Percentiles rank a stretch among this genome's conserved stretches.
phyloP scores from a whole-genome alignment of 2,888 invertebrate species.

The Melieria picta region DNA sequence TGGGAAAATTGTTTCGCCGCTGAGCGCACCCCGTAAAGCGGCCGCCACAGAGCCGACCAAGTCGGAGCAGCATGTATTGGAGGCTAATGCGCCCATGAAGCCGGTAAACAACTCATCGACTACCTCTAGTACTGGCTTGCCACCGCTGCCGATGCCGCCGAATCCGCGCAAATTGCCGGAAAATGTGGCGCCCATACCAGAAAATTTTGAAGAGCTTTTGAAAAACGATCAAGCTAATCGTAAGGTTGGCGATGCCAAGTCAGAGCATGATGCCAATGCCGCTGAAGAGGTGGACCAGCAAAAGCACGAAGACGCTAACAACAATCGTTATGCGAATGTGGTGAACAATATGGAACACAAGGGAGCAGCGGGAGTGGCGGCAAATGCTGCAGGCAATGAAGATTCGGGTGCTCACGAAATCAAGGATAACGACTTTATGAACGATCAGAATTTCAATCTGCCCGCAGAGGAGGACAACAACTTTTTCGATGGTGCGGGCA shows the following conservation, averaged over 20 bases:
- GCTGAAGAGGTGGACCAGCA: constrained; percentile 51
- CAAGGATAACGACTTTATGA: constrained; percentile 59
- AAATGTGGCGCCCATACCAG: constrained; percentile 64
- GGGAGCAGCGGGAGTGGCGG: constrained; percentile 6
- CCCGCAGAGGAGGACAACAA: constrained; percentile 60
- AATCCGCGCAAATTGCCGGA: constrained; percentile 59
- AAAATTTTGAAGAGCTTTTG: constrained; percentile 60
- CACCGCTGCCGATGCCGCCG: constrained; percentile 41
- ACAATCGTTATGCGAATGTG: constrained; percentile 62
- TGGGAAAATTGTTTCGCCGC: constrained; percentile 50
- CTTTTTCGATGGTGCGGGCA: constrained; percentile 54
- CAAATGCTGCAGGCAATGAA: constrained; percentile 46
- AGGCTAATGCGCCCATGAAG: constrained; percentile 44
- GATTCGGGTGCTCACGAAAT: constrained; percentile 65
- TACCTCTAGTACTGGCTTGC: constrained; percentile 45
- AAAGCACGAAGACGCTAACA: constrained; percentile 49
- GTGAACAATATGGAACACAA: constrained; percentile 53
- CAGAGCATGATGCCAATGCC: constrained; percentile 47
- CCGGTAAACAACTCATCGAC: constrained; percentile 40
- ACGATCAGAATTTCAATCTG: constrained; percentile 61
- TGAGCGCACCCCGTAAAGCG: constrained; percentile 55
- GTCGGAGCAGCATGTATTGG: constrained; percentile 39
- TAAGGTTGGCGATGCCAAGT: constrained; percentile 24
- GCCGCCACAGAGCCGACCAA: constrained; percentile 40
- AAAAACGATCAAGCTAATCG: constrained; percentile 51